Evolutionary conservation across 1,140 invertebrate genomes (phyloP), one percentile per base, ranked within the genome.

Genomic region (Mycetomoellerius zeteki): DNA sequence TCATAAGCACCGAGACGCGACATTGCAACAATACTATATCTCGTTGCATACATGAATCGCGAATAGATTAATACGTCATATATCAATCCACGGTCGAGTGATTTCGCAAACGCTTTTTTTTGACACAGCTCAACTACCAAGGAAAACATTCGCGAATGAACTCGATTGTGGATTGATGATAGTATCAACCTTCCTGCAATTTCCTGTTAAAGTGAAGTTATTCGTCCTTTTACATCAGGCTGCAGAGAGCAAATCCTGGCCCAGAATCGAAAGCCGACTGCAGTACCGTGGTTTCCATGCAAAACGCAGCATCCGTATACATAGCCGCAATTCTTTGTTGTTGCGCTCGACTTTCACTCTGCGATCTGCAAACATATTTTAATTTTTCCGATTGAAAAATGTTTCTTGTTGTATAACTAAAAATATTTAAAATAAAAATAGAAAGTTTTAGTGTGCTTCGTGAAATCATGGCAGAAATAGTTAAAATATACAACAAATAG

Each of bases 231-330:
- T 95, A 95, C 95, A 95, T 95, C 69, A 95, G 56, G 72, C 93
- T 95, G 90, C 95, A 95, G 73, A 95, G 91, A 12, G 93, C 92
- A 16, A 95, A 92, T 1, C 94, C 95, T 69, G 94, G 92, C 7
- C 30, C 64, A 30, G 77, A 71, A 60, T 95, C 95, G 72, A 95
- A 94, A n/a, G 94, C 94, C 7, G 94, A 94, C 54, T 94, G 93
- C n/a, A 95, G 90, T 19, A 93, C 94, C 47, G 95, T 95, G 37
- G 94, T 95, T 86, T 95, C 95, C 95, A 95, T 95, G 86, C 95
- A 95, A 78, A 95, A 95, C 14, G 94, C 94, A 2, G 90, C 94
- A 62, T 95, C 95, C 56, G 94, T 94, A 89, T 94, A 95, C 93
- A 94, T 94, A 16, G 92, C 94, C 14, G 93, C 86, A 33, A 94